phyloP scores from a whole-genome alignment of 2,797 vertebrate species.

The Sebastes hubbsi region DNA sequence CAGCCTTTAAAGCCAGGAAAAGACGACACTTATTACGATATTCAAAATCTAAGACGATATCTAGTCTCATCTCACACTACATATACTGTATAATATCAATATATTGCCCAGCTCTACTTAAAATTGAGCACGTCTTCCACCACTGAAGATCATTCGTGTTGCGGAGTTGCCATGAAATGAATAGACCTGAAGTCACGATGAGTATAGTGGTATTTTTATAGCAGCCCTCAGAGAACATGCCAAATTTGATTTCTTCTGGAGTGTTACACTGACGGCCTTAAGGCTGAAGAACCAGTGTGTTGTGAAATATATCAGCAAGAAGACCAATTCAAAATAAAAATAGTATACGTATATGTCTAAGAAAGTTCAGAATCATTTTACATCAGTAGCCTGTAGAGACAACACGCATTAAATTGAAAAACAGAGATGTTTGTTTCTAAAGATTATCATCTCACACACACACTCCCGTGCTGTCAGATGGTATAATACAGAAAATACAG shows the following conservation, averaged over 20 bases:
- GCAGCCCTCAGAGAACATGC: constrained; percentile 27
- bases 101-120: not conserved
- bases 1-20: too few species aligned
- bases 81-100: too few species aligned
- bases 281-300: constrained; percentile 20
- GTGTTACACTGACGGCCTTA: not conserved
- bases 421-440: not conserved
- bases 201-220: constrained; percentile 19
- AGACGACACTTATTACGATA: accelerated
- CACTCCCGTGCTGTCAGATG: not conserved
- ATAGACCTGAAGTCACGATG: constrained; percentile 18
- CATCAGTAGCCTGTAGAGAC: not conserved
- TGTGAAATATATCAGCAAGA: constrained; percentile 20
- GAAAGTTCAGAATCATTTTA: not conserved
- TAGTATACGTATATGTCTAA: not conserved
- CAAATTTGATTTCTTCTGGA: constrained; percentile 43
- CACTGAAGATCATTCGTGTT: not conserved
- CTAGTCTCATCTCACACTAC: too few species aligned
- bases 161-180: constrained; percentile 34
- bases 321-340: constrained; percentile 8
- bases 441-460: not conserved
- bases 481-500: constrained; percentile 9
- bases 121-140: not conserved
- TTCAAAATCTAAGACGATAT: too few species aligned
- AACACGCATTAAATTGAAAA: not conserved